Evolutionary conservation across 2,113 vertebrate species (phyloP).

Genomic region (Perca schrenkii): DNA sequence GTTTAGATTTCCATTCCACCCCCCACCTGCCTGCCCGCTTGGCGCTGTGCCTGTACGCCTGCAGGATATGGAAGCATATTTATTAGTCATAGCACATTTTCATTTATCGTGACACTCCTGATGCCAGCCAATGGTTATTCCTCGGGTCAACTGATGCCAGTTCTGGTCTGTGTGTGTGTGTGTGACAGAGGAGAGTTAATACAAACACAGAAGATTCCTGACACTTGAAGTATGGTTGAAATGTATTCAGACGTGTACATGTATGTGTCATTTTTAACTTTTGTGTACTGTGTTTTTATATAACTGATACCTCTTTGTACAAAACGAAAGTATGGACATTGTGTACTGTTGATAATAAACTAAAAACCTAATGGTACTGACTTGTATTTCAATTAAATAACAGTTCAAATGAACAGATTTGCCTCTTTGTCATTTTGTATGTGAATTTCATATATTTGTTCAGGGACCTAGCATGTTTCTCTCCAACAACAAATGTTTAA

Average conservation of each 20-base stretch:
- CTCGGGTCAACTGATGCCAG: slow-evolving; percentile 50
- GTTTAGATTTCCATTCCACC: slow-evolving; percentile 19
- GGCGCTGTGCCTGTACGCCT: slow-evolving; percentile 18
- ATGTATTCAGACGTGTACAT: slow-evolving; percentile 73
- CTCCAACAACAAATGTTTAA: background rate
- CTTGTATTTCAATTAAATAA: slow-evolving; percentile 72
- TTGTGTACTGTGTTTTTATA: slow-evolving; percentile 77
- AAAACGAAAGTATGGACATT: slow-evolving; percentile 64
- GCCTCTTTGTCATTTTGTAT: background rate
- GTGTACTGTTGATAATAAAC: slow-evolving; percentile 69
- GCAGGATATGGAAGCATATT: slow-evolving; percentile 68
- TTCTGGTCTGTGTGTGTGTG: slow-evolving; percentile 45
- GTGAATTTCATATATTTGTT: background rate
- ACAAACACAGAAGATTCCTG: slow-evolving; percentile 73
- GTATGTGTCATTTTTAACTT: slow-evolving; percentile 69
- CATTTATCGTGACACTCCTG: slow-evolving; percentile 65
- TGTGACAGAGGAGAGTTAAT: slow-evolving; percentile 28
- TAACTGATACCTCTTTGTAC: slow-evolving; percentile 84
- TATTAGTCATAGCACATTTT: slow-evolving; percentile 78
- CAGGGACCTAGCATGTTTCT: background rate
- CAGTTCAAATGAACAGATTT: slow-evolving; percentile 21
- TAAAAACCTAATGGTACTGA: slow-evolving; percentile 60
- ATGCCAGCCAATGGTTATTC: slow-evolving; percentile 39
- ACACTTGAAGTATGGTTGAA: slow-evolving; percentile 84
- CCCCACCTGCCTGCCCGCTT: background rate